Base-by-base conservation (phyloP, 2,888 invertebrate species). In the Eilema caniola region DNA sequence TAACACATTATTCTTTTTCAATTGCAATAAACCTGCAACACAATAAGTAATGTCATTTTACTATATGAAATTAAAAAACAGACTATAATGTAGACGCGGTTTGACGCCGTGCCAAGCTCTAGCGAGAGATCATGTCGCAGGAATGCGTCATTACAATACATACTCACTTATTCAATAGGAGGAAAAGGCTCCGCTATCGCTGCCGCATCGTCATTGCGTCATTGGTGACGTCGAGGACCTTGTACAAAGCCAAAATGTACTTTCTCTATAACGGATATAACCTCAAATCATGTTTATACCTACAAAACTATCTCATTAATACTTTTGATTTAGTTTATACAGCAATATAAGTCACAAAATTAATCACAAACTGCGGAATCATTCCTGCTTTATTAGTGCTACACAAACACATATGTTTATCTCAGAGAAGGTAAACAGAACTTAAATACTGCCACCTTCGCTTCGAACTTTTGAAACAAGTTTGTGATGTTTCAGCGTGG, bases 341-440 rank as follows among this genome's bases (percentile, higher is more conserved):
- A 3, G 61, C 12, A 61, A 61, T 33, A 61, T n/a, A 11, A 28
- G 63, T 41, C n/a, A 53, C 20, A 28, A 47, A 64, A 59, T 33
- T 59, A 66, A 47, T 61, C 47, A 47, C 28, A 61, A 60, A 67
- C 25, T 67, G 61, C 67, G 47, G 61, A 67, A 61, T 61, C 41
- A 37, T 47, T 41, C 47, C 47, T 67, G 31, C 24, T 61, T 62
- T 62, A 23, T 67, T 62, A 62, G 33, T 67, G 28, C 41, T 53
- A 23, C 25, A 62, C 28, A 62, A 61, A 62, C 67, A 62, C 31
- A 23, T 56, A 61, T 62, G 33, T 47, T 62, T 67, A 65, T 31
- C 7, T 41, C 57, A 31, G 23, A 11, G 28, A 24, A 67, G 23
- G 25, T 25, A 62, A 67, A 67, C 11, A 41, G 31, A 47, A 67